These are phyloP conservation scores for Leucania comma DNA, from an alignment of 2,888 invertebrate species.

Conservation along the genomic window DNA sequence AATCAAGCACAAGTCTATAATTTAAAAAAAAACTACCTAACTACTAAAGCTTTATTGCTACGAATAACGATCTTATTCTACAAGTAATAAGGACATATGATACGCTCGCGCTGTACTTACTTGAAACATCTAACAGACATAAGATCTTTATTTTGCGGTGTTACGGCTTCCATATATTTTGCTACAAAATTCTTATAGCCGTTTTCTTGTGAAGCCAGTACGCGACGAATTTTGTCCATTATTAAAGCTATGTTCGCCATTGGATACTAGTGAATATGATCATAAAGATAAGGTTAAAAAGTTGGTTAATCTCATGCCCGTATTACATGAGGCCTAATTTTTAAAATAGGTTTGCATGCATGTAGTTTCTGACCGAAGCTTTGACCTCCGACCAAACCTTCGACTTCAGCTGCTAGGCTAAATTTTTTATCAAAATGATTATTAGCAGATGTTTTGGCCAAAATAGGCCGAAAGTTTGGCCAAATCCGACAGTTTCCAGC, in stretches of 20 bases:
- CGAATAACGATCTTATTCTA: too few species aligned
- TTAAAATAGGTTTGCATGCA: too few species aligned
- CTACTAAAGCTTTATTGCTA: too few species aligned
- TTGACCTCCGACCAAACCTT: too few species aligned
- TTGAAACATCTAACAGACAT: conserved; percentile 87
- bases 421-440: too few species aligned
- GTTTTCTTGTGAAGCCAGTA: conserved; percentile 90
- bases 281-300: not conserved
- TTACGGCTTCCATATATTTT: conserved; percentile 90
- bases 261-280: conserved; percentile 90
- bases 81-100: not conserved
- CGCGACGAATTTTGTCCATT: conserved; percentile 93
- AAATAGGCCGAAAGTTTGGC: too few species aligned
- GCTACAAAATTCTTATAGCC: conserved; percentile 95
- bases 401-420: too few species aligned
- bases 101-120: conserved; percentile 69
- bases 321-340: not conserved
- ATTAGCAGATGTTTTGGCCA: too few species aligned
- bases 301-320: not conserved
- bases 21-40: too few species aligned
- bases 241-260: conserved; percentile 93
- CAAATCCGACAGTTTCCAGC: too few species aligned
- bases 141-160: conserved; percentile 81
- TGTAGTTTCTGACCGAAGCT: too few species aligned
- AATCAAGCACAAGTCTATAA: too few species aligned